A percentile compares a stretch with the other conserved stretches of the same genome.
phyloP scores from a whole-genome alignment of 2,797 vertebrate genomes.

The Ctenopoma multispine region DNA sequence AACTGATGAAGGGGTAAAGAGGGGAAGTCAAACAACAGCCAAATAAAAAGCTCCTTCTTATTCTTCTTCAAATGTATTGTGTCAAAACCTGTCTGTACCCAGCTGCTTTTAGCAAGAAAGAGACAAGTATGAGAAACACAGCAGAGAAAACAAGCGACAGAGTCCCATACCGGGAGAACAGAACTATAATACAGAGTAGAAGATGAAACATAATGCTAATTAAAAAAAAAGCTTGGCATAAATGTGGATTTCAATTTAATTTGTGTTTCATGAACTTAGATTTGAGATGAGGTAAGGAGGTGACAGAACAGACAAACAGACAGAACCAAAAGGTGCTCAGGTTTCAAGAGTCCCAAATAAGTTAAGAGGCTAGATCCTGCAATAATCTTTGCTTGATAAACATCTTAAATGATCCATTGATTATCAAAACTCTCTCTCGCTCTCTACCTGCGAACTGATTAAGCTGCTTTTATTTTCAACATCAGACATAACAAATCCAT shows the following conservation, averaged over 20 bases:
- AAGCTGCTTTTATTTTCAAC: neutral
- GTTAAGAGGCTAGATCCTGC: too few relatives aligned
- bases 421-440: neutral
- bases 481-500: neutral
- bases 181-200: conserved; percentile 12
- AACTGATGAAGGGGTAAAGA: conserved; percentile 12
- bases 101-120: conserved; percentile 25
- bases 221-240: neutral
- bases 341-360: too few relatives aligned
- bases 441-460: neutral
- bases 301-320: neutral
- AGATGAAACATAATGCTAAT: conserved; percentile 9
- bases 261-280: conserved; percentile 37
- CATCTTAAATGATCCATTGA: neutral
- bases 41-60: conserved; percentile 22
- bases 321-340: too few relatives aligned
- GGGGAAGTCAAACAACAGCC: conserved; percentile 19
- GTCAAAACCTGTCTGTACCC: conserved; percentile 14
- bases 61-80: conserved; percentile 15
- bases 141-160: conserved; percentile 19
- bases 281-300: neutral
- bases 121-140: conserved; percentile 16
- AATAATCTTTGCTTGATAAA: neutral
- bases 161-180: conserved; percentile 3
- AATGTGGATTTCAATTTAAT: conserved; percentile 27